Evolutionary conservation across 2,113 vertebrate genomes (phyloP).

Genomic region (Cottus gobio): DNA sequence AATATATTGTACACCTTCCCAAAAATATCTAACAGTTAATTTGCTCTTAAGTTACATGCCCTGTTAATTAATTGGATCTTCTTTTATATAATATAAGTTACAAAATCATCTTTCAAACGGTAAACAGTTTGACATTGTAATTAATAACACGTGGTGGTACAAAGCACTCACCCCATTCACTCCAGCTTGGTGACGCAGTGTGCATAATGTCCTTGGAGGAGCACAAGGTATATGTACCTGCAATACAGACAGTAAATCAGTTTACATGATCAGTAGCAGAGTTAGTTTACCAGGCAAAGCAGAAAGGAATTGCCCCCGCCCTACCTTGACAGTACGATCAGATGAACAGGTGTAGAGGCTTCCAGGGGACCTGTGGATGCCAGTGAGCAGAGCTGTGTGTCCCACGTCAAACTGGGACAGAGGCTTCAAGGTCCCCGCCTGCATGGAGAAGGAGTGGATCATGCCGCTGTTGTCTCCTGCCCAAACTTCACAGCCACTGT

Average conservation of each 20-base stretch:
- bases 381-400: slow-evolving; percentile 89
- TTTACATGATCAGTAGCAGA: background rate
- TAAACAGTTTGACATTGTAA: background rate
- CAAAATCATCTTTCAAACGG: background rate
- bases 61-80: background rate
- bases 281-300: background rate
- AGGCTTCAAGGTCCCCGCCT: slow-evolving; percentile 78
- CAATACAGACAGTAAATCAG: background rate
- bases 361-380: slow-evolving; percentile 86
- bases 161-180: slow-evolving; percentile 87
- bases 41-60: background rate
- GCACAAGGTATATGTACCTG: slow-evolving; percentile 91
- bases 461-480: slow-evolving; percentile 89
- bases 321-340: slow-evolving; percentile 89
- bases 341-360: slow-evolving; percentile 91
- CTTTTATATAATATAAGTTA: background rate
- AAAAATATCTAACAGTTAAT: background rate
- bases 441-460: slow-evolving; percentile 87
- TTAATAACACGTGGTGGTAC: background rate
- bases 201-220: slow-evolving; percentile 89
- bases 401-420: slow-evolving; percentile 87
- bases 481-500: slow-evolving; percentile 88
- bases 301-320: background rate
- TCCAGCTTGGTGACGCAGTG: slow-evolving; percentile 80
- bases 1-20: background rate